Percentiles rank a stretch among this genome's conserved stretches.
Evolutionary conservation across 2,797 vertebrate species (phyloP).

Genomic region (Sciaenops ocellatus): DNA sequence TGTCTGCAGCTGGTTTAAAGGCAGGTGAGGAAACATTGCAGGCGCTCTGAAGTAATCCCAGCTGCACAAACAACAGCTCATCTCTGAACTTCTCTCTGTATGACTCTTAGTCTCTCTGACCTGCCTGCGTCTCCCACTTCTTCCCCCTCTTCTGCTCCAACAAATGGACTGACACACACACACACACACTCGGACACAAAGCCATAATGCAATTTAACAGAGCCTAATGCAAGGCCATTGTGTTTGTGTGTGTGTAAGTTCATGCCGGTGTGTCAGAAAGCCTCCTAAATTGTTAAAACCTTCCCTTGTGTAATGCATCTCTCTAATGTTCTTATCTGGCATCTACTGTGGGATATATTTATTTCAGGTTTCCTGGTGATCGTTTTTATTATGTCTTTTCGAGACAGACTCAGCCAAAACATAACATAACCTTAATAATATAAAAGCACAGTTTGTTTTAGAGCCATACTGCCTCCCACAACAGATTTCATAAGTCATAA

Average conservation of each 20-base stretch:
- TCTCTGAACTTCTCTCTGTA: constrained; percentile 61
- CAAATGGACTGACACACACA: constrained; percentile 49
- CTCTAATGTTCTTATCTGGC: constrained; percentile 60
- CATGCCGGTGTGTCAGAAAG: constrained; percentile 36
- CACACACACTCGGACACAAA: constrained; percentile 35
- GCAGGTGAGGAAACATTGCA: constrained; percentile 32
- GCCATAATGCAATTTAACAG: constrained; percentile 57
- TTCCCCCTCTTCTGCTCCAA: constrained; percentile 24
- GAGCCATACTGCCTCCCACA: constrained; percentile 53
- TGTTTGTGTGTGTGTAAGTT: constrained; percentile 31
- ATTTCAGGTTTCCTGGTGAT: constrained; percentile 58
- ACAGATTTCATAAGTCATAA: constrained; percentile 59
- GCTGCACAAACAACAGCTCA: constrained; percentile 65
- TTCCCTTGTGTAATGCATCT: constrained; percentile 62
- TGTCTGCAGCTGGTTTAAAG: constrained; percentile 34
- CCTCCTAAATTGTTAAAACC: constrained; percentile 67
- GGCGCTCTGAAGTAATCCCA: constrained; percentile 47
- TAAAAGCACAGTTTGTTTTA: constrained; percentile 59
- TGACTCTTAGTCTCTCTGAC: constrained; percentile 56
- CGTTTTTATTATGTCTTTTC: constrained; percentile 61
- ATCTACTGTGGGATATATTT: constrained; percentile 57
- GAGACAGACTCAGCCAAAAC: constrained; percentile 42
- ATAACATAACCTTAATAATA: constrained; percentile 61
- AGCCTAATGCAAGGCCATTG: constrained; percentile 56
- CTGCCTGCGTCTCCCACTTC: constrained; percentile 45